These are phyloP conservation scores for Oncorhynchus keta DNA, from an alignment of 2,113 vertebrate genomes.

Conservation along the genomic window DNA sequence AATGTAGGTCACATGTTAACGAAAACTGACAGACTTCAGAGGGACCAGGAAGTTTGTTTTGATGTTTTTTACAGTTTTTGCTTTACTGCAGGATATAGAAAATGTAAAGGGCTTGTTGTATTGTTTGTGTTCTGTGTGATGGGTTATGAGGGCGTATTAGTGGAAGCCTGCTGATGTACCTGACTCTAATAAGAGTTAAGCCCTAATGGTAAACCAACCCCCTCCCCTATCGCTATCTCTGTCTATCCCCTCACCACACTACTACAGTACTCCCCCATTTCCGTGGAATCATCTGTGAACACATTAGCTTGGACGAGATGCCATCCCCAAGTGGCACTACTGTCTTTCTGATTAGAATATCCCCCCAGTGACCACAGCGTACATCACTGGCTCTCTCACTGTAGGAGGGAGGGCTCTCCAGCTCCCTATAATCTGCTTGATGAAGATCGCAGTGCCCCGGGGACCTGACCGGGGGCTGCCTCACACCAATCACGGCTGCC, in stretches of 20 bases:
- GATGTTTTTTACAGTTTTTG: constrained; percentile 59
- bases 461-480: constrained; percentile 58
- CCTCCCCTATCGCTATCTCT: neutral
- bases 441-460: constrained; percentile 64
- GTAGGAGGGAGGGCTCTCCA: constrained; percentile 36
- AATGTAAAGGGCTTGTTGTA: constrained; percentile 27
- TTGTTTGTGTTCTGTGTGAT: constrained; percentile 33
- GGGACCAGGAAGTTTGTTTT: constrained; percentile 51
- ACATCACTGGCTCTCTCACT: constrained; percentile 28
- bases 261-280: neutral
- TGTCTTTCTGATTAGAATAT: constrained; percentile 54
- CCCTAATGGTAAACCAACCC: neutral
- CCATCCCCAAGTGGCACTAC: constrained; percentile 29
- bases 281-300: constrained; percentile 13
- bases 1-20: constrained; percentile 62
- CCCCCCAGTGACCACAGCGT: constrained; percentile 59
- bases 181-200: constrained; percentile 9
- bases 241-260: neutral
- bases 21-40: constrained; percentile 52
- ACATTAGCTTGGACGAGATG: constrained; percentile 39
- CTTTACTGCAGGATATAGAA: constrained; percentile 41
- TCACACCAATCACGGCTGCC: constrained; percentile 45
- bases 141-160: constrained; percentile 52
- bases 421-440: constrained; percentile 68
- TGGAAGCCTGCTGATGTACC: constrained; percentile 56